Evolutionary conservation across 2,113 vertebrate species (phyloP), one percentile per base, ranked within the genome.

Genomic region (Colossoma macropomum): DNA sequence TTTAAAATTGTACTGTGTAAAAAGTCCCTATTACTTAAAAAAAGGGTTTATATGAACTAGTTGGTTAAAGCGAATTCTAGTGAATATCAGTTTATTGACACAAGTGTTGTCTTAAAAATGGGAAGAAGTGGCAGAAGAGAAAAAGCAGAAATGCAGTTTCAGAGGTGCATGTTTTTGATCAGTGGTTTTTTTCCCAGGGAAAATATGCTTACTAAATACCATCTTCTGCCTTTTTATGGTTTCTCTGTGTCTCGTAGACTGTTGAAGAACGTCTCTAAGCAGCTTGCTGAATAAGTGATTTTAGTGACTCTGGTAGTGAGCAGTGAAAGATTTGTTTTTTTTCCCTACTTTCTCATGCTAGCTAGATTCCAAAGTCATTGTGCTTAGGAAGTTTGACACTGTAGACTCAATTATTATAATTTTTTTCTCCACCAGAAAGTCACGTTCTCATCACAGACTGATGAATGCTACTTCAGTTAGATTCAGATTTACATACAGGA

Each of bases 71-170:
- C 41, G 2, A n/a, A 21, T n/a, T 3, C n/a, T 59, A n/a, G 7
- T 17, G 50, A 59, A 23, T 4, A 59, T 59, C 54, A 8, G 8
- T 59, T 59, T 59, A 23, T 23, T 21, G 7, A 59, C 59, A 62
- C 23, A 27, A 27, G 2, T 62, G 23, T 10, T 25, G 23, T 62
- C 59, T 27, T 27, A 62, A 27, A 62, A 62, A 62, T 25, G 11
- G 59, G 59, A 62, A 62, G 59, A 62, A n/a, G 4, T 27, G 59
- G 5, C 8, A n/a, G 21, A 4, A 8, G 23, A 11, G 19, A 11
- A 62, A 62, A 62, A 62, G 59, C 59, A 62, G 59, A 62, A 62
- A 62, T 27, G n/a, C 59, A 27, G 11, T 62, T 62, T 62, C 59
- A 62, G 59, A 59, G n/a, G 23, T 23, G 8, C 7, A 12, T n/a